phyloP scores from a whole-genome alignment of 2,797 vertebrate genomes.

The Diglossa cyanea region DNA sequence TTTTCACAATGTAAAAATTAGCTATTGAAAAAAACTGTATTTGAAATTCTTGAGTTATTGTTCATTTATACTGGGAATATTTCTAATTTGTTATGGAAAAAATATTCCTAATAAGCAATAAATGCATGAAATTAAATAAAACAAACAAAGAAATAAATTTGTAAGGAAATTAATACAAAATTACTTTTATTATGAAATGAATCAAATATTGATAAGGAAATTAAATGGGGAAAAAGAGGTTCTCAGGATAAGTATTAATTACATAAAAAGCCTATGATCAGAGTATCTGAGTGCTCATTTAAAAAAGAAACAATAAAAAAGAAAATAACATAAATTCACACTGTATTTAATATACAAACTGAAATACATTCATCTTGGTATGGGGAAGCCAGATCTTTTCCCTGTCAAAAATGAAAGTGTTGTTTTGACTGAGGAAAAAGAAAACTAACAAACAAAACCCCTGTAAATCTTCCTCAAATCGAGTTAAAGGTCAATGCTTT shows the following conservation, averaged over 20 bases:
- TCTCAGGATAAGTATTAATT: neutral
- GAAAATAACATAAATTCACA: neutral
- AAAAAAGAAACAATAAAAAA: neutral
- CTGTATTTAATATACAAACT: neutral
- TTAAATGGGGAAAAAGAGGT: neutral
- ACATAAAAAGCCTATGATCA: neutral
- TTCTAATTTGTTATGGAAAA: neutral
- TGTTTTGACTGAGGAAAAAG: neutral
- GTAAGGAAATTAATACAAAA: neutral
- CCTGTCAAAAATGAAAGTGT: neutral
- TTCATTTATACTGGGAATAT: neutral
- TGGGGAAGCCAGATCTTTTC: neutral
- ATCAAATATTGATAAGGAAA: neutral
- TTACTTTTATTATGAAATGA: neutral
- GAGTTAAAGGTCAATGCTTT: accelerated
- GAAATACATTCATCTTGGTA: neutral
- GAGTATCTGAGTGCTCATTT: neutral
- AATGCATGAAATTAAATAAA: neutral
- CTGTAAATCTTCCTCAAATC: neutral
- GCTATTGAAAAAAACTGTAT: neutral
- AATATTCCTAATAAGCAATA: neutral
- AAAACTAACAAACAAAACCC: accelerated
- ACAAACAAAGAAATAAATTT: neutral
- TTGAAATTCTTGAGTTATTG: neutral
- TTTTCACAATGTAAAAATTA: neutral